These are phyloP conservation scores for Apotomis betuletana DNA, from an alignment of 2,888 invertebrate species.

Conservation along the genomic window DNA sequence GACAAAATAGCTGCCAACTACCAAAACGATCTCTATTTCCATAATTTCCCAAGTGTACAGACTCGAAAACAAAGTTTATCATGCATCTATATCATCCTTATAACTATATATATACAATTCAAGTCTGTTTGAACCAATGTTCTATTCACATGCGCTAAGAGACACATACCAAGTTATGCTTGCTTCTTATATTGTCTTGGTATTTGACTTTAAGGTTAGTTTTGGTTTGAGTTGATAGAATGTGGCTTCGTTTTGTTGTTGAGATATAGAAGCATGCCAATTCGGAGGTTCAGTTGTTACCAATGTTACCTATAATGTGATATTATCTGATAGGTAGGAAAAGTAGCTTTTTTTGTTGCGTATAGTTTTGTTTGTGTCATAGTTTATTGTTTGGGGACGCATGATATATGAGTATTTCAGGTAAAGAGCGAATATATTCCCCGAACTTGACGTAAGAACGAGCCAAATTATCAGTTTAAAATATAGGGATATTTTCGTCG, in stretches of 20 bases:
- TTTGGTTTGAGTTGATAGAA: slow-evolving; percentile 1
- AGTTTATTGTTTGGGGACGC: slow-evolving; percentile 13
- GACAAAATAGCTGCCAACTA: slow-evolving; percentile 42
- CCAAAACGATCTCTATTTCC: slow-evolving; percentile 40
- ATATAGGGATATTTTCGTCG: no score
- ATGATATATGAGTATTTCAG: no score
- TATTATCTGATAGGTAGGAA: slow-evolving; percentile 36
- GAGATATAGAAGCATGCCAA: slow-evolving; percentile 38
- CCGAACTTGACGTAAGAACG: no score
- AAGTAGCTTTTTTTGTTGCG: slow-evolving; percentile 19
- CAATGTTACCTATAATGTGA: slow-evolving; percentile 38
- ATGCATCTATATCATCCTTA: not conserved
- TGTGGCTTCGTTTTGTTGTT: slow-evolving; percentile 22
- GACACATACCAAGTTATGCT: not conserved
- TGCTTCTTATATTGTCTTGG: slow-evolving; percentile 6
- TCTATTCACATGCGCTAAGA: not conserved
- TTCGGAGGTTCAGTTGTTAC: slow-evolving; percentile 39
- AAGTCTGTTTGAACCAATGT: not conserved
- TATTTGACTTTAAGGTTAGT: not conserved
- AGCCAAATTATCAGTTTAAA: no score
- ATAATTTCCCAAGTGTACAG: slow-evolving; percentile 40
- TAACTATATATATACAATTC: rapidly evolving
- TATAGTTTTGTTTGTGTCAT: slow-evolving; percentile 27
- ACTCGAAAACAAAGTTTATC: slow-evolving; percentile 25
- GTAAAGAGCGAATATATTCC: no score